Evolutionary conservation across 1,140 invertebrate genomes (phyloP), one percentile per base, ranked within the genome.

Genomic region (Melitaea cinxia): DNA sequence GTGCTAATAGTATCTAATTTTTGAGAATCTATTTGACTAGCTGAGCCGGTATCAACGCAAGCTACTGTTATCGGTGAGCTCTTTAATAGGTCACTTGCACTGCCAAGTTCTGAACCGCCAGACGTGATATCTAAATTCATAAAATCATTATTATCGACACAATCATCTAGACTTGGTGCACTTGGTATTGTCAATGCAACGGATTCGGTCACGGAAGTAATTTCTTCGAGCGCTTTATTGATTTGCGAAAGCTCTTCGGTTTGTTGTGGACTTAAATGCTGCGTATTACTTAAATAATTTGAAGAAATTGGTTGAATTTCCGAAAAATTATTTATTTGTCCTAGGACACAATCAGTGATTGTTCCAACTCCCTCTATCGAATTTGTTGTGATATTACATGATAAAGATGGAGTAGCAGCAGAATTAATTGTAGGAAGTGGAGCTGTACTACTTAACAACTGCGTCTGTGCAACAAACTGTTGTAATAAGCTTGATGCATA

Each of bases 381-480:
- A 55, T 73, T 81, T 2, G 76, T 49, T 65, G 71, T 80, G 15
- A 91, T 69, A 28, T 75, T 78, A 65, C 80, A 87, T 0, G 72
- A 45, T 60, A 85, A 65, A 30, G 80, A 66, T 23, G 81, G 58
- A 21, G 75, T 59, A n/a, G 77, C 65, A 6, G 68, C 54, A 17
- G 78, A 39, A 58, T 73, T 73, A 15, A 86, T 83, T n/a, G 80
- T 66, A 52, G 78, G 77, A 15, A 85, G 37, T 7, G 85, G 73
- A 1, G 86, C 82, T 4, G 85, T 83, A 70, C 91, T 91, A 65
- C 92, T 94, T 19, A 94, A 75, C 74, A 94, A 88, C 79, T 94
- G 93, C 3, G 93, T 94, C 78, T 93, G 93, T 37, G 92, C 93
- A 55, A 93, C 93, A 72, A 94, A 94, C 68, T 94, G 92, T 78